phyloP scores from a whole-genome alignment of 2,797 vertebrate genomes.

The Falco concolor region DNA sequence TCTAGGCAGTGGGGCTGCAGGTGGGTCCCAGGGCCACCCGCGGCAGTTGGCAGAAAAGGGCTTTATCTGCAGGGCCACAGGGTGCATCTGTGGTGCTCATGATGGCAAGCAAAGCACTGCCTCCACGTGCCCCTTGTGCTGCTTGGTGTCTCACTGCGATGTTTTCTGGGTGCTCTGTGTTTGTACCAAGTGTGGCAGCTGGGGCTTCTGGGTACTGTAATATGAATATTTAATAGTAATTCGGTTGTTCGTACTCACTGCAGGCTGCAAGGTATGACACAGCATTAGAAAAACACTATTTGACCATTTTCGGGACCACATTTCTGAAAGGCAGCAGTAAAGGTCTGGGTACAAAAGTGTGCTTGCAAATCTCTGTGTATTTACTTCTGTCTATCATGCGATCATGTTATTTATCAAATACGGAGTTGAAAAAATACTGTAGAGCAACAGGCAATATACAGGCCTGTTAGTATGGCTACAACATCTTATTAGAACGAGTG shows the following conservation, averaged over 20 bases:
- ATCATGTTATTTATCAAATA: neutral
- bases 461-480: neutral
- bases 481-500: neutral
- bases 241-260: slow-evolving; percentile 8
- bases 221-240: neutral
- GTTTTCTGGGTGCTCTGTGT: neutral
- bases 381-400: neutral
- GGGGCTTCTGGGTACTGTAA: neutral
- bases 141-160: accelerated
- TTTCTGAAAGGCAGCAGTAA: neutral
- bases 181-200: accelerated
- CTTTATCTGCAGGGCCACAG: neutral
- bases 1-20: neutral
- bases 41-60: neutral
- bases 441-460: neutral
- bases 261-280: slow-evolving; percentile 44
- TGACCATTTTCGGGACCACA: neutral
- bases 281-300: slow-evolving; percentile 45
- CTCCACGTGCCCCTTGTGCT: neutral
- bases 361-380: neutral
- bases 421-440: neutral
- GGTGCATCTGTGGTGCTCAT: accelerated
- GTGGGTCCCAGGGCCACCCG: neutral
- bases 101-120: neutral
- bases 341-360: neutral